Evolutionary conservation across 1,140 invertebrate genomes (phyloP).

Genomic region (Temnothorax curvispinosus): DNA sequence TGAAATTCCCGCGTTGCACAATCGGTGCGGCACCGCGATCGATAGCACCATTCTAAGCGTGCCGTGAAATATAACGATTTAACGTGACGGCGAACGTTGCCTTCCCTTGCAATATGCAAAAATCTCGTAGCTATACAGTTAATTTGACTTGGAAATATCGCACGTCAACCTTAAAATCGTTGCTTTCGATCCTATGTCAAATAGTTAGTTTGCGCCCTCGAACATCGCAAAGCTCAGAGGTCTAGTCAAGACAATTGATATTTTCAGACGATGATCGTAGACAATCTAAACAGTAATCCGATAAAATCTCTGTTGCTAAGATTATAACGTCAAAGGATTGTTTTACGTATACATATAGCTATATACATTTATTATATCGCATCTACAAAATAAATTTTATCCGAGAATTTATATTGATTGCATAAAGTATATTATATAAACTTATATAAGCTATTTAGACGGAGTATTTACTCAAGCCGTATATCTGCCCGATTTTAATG

Average conservation of each 20-base stretch:
- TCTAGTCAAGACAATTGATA: neutral
- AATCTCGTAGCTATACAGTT: neutral
- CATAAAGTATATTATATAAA: neutral
- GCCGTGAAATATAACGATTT: slow-evolving; percentile 47
- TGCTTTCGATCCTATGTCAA: neutral
- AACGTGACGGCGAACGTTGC: slow-evolving; percentile 36
- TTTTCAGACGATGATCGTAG: slow-evolving; percentile 7
- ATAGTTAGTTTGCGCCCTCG: slow-evolving; percentile 2
- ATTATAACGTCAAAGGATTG: neutral
- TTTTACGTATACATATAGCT: neutral
- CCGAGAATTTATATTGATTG: neutral
- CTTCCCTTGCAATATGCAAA: slow-evolving; percentile 38
- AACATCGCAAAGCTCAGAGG: neutral
- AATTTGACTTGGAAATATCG: slow-evolving; percentile 50
- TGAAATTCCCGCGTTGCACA: slow-evolving; percentile 51
- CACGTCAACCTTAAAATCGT: slow-evolving; percentile 37
- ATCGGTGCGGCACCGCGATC: slow-evolving; percentile 28
- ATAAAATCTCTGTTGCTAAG: neutral
- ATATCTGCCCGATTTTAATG: neutral
- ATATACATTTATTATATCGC: neutral
- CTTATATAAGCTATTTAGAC: neutral
- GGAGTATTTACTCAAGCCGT: neutral
- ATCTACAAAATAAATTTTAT: slow-evolving; percentile 8
- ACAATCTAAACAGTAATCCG: neutral
- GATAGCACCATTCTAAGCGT: slow-evolving; percentile 1